phyloP scores from a whole-genome alignment of 2,888 invertebrate genomes.

The Heteromyza rotundicornis region DNA sequence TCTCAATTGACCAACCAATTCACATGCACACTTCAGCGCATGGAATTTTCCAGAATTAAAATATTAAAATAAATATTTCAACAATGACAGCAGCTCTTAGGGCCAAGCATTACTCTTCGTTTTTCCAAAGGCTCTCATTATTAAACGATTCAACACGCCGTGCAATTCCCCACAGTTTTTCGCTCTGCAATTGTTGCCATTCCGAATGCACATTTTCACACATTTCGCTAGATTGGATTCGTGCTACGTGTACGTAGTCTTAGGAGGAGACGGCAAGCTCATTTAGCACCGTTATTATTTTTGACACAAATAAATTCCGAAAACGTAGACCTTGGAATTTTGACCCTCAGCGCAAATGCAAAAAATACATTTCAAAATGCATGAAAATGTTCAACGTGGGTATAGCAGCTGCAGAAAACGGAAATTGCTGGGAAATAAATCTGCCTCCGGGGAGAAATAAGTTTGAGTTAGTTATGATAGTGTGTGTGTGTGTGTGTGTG shows the following conservation, averaged over 20 bases:
- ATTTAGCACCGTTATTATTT: constrained; percentile 46
- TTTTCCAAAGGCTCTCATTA: too few species aligned
- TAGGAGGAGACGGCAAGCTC: too few species aligned
- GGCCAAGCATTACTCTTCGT: too few species aligned
- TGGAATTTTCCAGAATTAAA: too few species aligned
- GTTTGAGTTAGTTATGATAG: constrained; percentile 54
- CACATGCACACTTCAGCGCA: too few species aligned
- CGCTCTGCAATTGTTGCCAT: background rate
- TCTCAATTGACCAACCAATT: too few species aligned
- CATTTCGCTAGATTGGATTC: background rate
- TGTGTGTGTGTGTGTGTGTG: too few species aligned
- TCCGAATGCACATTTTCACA: background rate
- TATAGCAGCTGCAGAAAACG: constrained; percentile 6
- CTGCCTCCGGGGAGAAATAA: constrained; percentile 50
- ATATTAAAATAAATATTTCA: too few species aligned
- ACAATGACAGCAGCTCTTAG: too few species aligned
- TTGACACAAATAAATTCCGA: constrained; percentile 52
- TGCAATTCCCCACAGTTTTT: background rate
- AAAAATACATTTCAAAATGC: too few species aligned
- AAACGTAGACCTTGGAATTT: constrained; percentile 46
- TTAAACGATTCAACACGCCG: too few species aligned
- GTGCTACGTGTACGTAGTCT: background rate
- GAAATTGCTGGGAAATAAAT: constrained; percentile 38
- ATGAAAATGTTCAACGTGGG: too few species aligned
- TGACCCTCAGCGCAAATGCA: constrained; percentile 27